Evolutionary conservation across 2,113 vertebrate genomes (phyloP).

Genomic region (Paramisgurnus dabryanus): DNA sequence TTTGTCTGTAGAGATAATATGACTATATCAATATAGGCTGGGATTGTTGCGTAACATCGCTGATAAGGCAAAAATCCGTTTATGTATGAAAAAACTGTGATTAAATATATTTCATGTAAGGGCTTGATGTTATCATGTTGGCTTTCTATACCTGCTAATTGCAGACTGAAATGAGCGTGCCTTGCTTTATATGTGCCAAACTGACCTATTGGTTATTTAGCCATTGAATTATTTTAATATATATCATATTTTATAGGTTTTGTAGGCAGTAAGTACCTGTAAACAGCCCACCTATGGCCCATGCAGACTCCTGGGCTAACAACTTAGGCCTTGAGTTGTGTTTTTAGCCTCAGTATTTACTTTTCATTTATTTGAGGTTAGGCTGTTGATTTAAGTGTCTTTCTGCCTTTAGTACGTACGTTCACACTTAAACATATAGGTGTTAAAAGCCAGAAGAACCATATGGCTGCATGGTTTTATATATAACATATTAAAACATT

Average conservation of each 20-base stretch:
- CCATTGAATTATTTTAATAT: conserved; percentile 20
- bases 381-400: neutral
- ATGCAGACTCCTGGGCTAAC: neutral
- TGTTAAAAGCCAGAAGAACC: neutral
- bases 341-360: neutral
- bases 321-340: conserved; percentile 10
- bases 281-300: neutral
- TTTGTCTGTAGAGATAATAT: conserved; percentile 50
- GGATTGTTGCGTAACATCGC: conserved; percentile 35
- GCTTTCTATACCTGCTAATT: neutral
- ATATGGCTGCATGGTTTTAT: neutral
- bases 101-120: neutral
- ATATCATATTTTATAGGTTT: neutral
- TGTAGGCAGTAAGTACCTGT: conserved; percentile 26
- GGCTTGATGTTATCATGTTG: neutral
- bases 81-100: neutral
- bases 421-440: neutral
- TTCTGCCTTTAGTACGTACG: neutral
- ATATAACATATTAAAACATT: no score
- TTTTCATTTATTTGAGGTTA: neutral
- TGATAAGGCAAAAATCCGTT: neutral
- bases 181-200: conserved; percentile 6
- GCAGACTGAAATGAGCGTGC: neutral
- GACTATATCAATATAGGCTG: conserved; percentile 31
- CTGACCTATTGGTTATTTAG: neutral